Base-by-base conservation (phyloP, 2,113 vertebrate genomes). In the Bambusicola thoracicus region DNA sequence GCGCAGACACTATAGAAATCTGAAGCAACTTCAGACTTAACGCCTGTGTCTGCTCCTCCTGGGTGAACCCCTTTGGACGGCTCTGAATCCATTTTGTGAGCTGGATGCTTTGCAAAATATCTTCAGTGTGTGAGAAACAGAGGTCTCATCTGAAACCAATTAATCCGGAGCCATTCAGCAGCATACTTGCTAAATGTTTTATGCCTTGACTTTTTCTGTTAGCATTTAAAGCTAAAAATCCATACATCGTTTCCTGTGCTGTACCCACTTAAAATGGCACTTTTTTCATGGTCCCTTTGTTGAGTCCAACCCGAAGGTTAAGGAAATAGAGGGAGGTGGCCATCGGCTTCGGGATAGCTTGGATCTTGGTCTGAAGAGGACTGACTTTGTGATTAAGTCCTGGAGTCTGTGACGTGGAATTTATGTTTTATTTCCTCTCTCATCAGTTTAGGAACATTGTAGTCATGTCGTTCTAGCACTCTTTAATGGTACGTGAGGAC, bases 61-160 rank as follows among this genome's bases (percentile, higher is more conserved):
- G 81, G 58, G 44, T 87, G 81, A 63, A 46, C 17, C 25, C 16
- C 7, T 29, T 66, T 20, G 53, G 18, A n/a, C 8, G 43, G 21
- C 66, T 81, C 44, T 81, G 48, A 82, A 80, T 76, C 77, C 51
- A 76, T 97, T 96, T 85, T 89, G 82, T 85, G 77, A 82, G 51
- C 82, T 83, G 76, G 25, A 48, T 36, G 12, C 82, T 94, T 43
- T 58, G 65, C 1, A 0, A 82, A 90, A 40, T 88, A 85, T 67
- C 79, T 92, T 96, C 87, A 78, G 24, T 93, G 25, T 92, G 78
- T 79, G 91, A 94, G 90, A 92, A 49, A 10, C 73, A 59, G 77
- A 87, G 89, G 41, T 94, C 92, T 95, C 97, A 87, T 94, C 84
- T 94, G 92, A 96, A 94, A 91, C 91, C 96, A 90, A 89, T 97